Evolutionary conservation across 2,113 vertebrate species (phyloP).

Genomic region (Accipiter cooperii): DNA sequence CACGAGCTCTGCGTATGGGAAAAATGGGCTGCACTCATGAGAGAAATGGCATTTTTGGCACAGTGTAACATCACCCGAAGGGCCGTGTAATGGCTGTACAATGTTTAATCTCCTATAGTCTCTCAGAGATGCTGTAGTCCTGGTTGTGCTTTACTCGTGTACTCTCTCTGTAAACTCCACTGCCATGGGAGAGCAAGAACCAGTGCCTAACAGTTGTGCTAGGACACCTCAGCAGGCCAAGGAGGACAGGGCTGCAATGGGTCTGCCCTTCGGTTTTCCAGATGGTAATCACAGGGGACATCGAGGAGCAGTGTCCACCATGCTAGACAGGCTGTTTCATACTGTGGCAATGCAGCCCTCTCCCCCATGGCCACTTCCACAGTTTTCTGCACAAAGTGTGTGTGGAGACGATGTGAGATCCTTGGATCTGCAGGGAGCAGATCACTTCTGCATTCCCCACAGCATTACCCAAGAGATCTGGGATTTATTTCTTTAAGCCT

Average conservation of each 20-base stretch:
- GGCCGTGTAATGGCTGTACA: background rate
- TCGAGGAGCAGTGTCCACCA: background rate
- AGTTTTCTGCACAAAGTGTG: background rate
- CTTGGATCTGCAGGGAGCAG: background rate
- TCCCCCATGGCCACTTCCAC: background rate
- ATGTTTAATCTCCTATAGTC: background rate
- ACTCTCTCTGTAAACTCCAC: background rate
- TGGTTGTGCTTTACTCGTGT: background rate
- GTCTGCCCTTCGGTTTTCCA: background rate
- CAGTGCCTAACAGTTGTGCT: too few relatives aligned
- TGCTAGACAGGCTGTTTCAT: background rate
- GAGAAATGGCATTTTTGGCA: background rate
- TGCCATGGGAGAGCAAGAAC: background rate
- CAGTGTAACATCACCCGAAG: background rate
- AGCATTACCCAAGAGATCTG: background rate
- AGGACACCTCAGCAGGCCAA: background rate
- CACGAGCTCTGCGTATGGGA: background rate
- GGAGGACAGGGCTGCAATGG: background rate
- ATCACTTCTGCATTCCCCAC: background rate
- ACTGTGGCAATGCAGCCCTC: background rate
- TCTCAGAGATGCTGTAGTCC: background rate
- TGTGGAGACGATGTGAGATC: background rate
- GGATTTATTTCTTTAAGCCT: background rate
- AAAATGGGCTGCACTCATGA: background rate
- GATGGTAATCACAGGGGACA: background rate